Conservation (phyloP, 2,797 vertebrate genomes). For the Neoniphon sammara region DNA sequence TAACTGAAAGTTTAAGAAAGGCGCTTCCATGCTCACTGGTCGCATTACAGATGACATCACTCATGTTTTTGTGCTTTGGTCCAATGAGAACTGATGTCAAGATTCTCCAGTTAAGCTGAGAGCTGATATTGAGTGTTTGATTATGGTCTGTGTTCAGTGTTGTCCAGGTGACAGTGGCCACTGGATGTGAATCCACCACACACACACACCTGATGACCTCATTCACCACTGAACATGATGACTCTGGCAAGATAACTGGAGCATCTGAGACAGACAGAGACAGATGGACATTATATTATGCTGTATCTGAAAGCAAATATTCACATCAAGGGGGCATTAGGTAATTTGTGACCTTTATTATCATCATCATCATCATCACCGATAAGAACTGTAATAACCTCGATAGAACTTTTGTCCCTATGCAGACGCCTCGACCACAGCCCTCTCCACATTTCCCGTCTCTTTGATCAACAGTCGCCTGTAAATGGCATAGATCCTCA, state of each 20-base stretch:
- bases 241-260: conserved; percentile 21
- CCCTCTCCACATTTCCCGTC: too few relatives aligned
- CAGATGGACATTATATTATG: too few relatives aligned
- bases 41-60: conserved; percentile 10
- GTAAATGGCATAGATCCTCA: too few relatives aligned
- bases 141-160: background rate
- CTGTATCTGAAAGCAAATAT: too few relatives aligned
- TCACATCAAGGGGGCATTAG: too few relatives aligned
- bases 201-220: conserved; percentile 28
- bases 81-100: conserved; percentile 12
- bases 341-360: too few relatives aligned
- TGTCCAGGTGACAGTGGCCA: conserved; percentile 21
- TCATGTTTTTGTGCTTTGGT: background rate
- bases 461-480: too few relatives aligned
- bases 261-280: conserved; percentile 18
- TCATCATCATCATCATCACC: too few relatives aligned
- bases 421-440: too few relatives aligned
- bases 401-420: too few relatives aligned
- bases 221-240: conserved; percentile 8
- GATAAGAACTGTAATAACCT: too few relatives aligned
- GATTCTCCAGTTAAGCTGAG: conserved; percentile 3
- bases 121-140: background rate
- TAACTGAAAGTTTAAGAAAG: background rate
- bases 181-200: conserved; percentile 33
- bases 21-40: conserved; percentile 27